These are phyloP conservation scores for Papilio polytes DNA, from an alignment of 1,140 invertebrate species.

Conservation along the genomic window DNA sequence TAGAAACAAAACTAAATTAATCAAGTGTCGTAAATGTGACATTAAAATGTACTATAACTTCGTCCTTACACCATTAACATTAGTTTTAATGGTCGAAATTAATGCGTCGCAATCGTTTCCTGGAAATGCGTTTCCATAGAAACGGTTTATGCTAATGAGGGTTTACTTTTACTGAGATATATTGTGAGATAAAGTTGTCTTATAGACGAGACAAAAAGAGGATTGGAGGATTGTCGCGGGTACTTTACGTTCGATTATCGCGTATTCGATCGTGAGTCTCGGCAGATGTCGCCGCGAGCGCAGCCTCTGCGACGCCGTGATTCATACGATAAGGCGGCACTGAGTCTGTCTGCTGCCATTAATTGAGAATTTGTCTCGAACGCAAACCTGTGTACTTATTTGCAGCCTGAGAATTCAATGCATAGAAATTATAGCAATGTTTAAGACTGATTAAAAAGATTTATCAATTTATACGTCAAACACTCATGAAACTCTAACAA, in stretches of 20 bases:
- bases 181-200: slow-evolving; percentile 19
- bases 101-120: slow-evolving; percentile 6
- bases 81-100: slow-evolving; percentile 14
- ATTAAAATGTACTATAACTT: neutral
- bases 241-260: slow-evolving; percentile 51
- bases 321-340: slow-evolving; percentile 53
- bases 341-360: slow-evolving; percentile 52
- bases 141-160: slow-evolving; percentile 33
- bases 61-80: neutral
- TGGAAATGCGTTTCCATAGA: slow-evolving; percentile 32
- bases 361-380: slow-evolving; percentile 53
- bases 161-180: slow-evolving; percentile 30
- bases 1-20: slow-evolving; percentile 16
- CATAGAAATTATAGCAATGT: neutral
- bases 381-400: slow-evolving; percentile 32
- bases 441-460: neutral
- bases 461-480: neutral
- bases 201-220: slow-evolving; percentile 47
- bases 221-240: slow-evolving; percentile 55
- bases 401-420: neutral
- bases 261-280: slow-evolving; percentile 56
- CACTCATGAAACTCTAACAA: neutral
- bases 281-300: slow-evolving; percentile 64
- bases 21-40: slow-evolving; percentile 2
- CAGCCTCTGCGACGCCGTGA: slow-evolving; percentile 59